Evolutionary conservation across 2,797 vertebrate genomes (phyloP).

Genomic region (Odontamblyopus lacepedii): DNA sequence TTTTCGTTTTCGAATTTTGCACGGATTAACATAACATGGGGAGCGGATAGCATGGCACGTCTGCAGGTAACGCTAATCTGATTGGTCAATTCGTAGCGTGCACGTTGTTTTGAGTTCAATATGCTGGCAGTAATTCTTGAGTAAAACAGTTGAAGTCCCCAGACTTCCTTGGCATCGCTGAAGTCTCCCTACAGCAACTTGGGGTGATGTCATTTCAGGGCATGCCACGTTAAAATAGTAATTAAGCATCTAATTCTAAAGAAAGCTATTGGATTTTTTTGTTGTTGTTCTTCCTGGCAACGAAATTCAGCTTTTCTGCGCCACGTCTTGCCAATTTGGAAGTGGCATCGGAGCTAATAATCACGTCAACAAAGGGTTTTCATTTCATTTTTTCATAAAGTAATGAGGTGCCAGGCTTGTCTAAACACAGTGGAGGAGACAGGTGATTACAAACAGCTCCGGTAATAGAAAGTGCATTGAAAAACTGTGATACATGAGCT

Average conservation of each 20-base stretch:
- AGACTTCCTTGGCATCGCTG: conserved; percentile 48
- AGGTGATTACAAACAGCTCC: conserved; percentile 29
- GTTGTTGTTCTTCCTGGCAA: neutral
- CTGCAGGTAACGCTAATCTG: conserved; percentile 50
- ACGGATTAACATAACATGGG: conserved; percentile 42
- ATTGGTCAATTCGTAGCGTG: neutral
- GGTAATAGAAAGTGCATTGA: neutral
- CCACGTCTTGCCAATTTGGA: conserved; percentile 28
- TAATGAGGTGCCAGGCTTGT: neutral
- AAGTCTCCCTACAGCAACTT: conserved; percentile 8
- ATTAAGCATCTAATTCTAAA: neutral
- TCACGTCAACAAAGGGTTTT: conserved; percentile 29
- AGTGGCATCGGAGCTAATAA: conserved; percentile 25
- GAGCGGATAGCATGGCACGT: conserved; percentile 41
- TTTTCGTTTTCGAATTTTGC: conserved; percentile 34
- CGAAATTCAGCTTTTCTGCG: neutral
- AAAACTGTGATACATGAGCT: neutral
- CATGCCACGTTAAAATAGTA: conserved; percentile 19
- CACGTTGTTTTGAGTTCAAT: neutral
- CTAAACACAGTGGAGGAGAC: conserved; percentile 11
- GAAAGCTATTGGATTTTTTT: neutral
- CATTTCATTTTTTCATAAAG: neutral
- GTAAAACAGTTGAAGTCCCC: neutral
- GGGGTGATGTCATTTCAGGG: neutral
- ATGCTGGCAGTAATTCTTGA: neutral